Evolutionary conservation across 2,113 vertebrate genomes (phyloP), one percentile per base, ranked within the genome.

Genomic region (Pangasianodon hypophthalmus): DNA sequence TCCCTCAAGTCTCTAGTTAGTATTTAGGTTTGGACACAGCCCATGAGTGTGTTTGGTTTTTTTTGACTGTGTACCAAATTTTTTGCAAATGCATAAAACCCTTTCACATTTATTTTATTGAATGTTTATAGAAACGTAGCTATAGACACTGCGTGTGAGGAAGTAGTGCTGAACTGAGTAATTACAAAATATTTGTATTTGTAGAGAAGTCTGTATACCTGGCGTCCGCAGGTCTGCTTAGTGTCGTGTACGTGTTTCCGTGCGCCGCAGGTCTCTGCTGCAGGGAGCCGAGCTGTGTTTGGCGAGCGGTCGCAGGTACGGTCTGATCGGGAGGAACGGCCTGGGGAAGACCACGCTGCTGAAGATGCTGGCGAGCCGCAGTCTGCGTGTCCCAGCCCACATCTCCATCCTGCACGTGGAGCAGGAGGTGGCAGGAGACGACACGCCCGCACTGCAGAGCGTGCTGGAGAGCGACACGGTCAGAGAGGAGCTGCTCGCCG

Each of bases 321-420:
- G 98, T 14, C 95, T 99, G 89, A 96, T 99, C 56, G 98, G 98
- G 7, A 96, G 98, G 37, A 99, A 99, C 0, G 98, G 98, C 16
- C 92, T 99, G 79, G 98, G 98, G 1, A 99, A 99, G 95, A 99
- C 98, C 0, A 99, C 98, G 0, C 93, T 99, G 93, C 90, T 99
- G 92, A 99, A 99, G 95, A 99, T 99, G 98, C 93, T 99, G 3
- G 98, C 98, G 24, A 97, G 96, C 41, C 96, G 97, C 54, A 99
- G 94, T 90, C 95, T 99, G 41, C 97, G 97, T 0, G 97, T 99
- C 54, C 98, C 98, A 0, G 94, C 95, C 0, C 98, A 99, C 94
- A 98, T 99, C 95, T 97, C 97, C 94, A 97, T 99, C 92, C 96
- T 99, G 52, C 97, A 99, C 0, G 98, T 99, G 94, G 98, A 99